Evolutionary conservation across 2,888 invertebrate genomes (phyloP).

Genomic region (Octodonta nipae): DNA sequence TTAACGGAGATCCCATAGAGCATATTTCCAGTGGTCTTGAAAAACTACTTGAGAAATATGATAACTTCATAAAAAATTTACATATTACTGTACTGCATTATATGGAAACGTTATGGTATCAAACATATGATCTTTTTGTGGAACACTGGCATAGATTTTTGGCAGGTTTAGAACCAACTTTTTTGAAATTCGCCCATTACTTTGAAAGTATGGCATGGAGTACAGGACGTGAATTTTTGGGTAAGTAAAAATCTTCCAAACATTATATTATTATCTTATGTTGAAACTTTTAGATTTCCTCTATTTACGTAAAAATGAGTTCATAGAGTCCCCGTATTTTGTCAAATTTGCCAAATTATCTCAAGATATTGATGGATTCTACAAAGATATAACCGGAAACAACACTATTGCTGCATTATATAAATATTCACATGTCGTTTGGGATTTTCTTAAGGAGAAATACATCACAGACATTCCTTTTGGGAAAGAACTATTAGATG

Average conservation of each 20-base stretch:
- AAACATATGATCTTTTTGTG: slow-evolving; percentile 47
- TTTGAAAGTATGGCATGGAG: slow-evolving; percentile 61
- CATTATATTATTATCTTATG: not conserved
- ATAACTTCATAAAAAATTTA: slow-evolving; percentile 62
- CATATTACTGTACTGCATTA: slow-evolving; percentile 58
- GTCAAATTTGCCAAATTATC: slow-evolving; percentile 67
- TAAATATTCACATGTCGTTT: slow-evolving; percentile 56
- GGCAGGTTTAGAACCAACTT: slow-evolving; percentile 62
- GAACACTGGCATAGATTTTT: slow-evolving; percentile 62
- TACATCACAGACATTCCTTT: slow-evolving; percentile 55
- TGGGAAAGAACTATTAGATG: slow-evolving; percentile 50
- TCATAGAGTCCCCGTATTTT: slow-evolving; percentile 70
- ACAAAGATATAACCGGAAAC: slow-evolving; percentile 63
- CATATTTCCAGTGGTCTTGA: slow-evolving; percentile 56
- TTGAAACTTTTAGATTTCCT: slow-evolving; percentile 49
- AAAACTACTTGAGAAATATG: slow-evolving; percentile 59
- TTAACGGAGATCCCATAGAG: slow-evolving; percentile 64
- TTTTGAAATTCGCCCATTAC: slow-evolving; percentile 63
- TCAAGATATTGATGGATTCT: slow-evolving; percentile 66
- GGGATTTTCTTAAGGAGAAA: slow-evolving; percentile 53
- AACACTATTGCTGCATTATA: slow-evolving; percentile 65
- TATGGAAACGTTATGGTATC: slow-evolving; percentile 62
- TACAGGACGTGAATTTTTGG: slow-evolving; percentile 57
- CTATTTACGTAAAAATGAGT: slow-evolving; percentile 63
- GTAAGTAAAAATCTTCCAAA: slow-evolving; percentile 24